Conservation (phyloP, 2,797 vertebrate species). For the Lagodon rhomboides region DNA sequence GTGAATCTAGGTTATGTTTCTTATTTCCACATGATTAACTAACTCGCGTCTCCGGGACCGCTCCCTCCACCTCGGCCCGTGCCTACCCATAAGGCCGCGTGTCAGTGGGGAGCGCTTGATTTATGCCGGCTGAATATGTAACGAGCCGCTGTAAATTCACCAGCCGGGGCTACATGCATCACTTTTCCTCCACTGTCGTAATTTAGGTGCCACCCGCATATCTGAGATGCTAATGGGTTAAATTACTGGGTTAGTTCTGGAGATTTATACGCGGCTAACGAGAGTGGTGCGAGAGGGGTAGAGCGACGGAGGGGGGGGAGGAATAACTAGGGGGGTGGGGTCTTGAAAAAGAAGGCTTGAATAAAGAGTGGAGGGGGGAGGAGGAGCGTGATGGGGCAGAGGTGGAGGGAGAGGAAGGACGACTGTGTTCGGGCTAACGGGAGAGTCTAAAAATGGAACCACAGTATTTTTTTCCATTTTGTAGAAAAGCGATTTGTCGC, state of each 20-base stretch:
- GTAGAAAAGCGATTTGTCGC: background rate
- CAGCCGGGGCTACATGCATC: constrained; percentile 79
- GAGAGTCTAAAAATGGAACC: constrained; percentile 3
- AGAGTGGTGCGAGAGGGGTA: constrained; percentile 50
- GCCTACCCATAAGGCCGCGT: constrained; percentile 78
- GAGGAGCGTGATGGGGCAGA: constrained; percentile 8
- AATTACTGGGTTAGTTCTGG: constrained; percentile 87
- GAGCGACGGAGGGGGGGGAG: constrained; percentile 29
- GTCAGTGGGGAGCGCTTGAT: constrained; percentile 78
- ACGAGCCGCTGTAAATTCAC: constrained; percentile 94
- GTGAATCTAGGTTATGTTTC: constrained; percentile 72
- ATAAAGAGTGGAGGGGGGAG: constrained; percentile 41
- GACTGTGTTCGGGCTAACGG: constrained; percentile 2
- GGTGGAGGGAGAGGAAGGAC: background rate
- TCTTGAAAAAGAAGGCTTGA: constrained; percentile 47
- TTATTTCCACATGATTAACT: constrained; percentile 85
- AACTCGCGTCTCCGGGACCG: constrained; percentile 84
- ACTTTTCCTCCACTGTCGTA: constrained; percentile 84
- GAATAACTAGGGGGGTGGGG: constrained; percentile 31
- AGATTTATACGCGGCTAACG: constrained; percentile 90
- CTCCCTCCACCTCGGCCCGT: constrained; percentile 85
- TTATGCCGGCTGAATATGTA: constrained; percentile 92
- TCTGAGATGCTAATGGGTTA: constrained; percentile 93
- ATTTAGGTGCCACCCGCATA: constrained; percentile 87
- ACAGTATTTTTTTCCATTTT: constrained; percentile 7